Base-by-base conservation (phyloP, 1,140 invertebrate species). In the Leptopilina clavipes region DNA sequence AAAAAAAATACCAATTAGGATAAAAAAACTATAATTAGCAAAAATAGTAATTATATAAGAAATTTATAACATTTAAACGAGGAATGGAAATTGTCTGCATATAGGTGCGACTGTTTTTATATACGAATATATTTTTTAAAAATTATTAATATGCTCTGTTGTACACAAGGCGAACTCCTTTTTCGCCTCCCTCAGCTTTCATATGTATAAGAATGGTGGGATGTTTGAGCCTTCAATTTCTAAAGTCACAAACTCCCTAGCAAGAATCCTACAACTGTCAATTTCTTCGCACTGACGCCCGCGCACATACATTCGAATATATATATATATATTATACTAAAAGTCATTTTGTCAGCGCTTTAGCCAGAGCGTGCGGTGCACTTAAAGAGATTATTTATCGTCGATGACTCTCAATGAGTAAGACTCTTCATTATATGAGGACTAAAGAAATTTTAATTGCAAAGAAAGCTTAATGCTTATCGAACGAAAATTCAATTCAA, bases 321-420 rank as follows among this genome's bases (percentile, higher is more conserved):
- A 5, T 31, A 72, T 54, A 8, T 0, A 73, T 78, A 81, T 75
- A 73, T n/a, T n/a, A n/a, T 3, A 79, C 80, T 77, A 76, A 79
- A 77, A 56, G 75, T 73, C 76, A 81, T 79, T 81, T 81, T 76
- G 79, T 78, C 74, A 48, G 71, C 75, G 59, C 40, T 73, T 54
- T 77, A 73, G 25, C 11, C 22, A 52, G 10, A 65, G 22, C 56
- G 22, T 65, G 25, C 59, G 11, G 12, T 65, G 25, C 59, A 65
- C 22, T 65, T 25, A 37, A 17, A 45, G 19, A 56, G 70, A 77
- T 80, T 80, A 72, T 80, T 80, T 77, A 80, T 77, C 52, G 37
- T 59, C 22, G 25, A 59, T 56, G 65, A 71, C 22, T 52, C 37
- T 8, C 25, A 7, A 56, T 74, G 73, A 70, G 25, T 45, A 19